Base-by-base conservation (phyloP, 2,888 invertebrate genomes). In the Mythimna lalbum region DNA sequence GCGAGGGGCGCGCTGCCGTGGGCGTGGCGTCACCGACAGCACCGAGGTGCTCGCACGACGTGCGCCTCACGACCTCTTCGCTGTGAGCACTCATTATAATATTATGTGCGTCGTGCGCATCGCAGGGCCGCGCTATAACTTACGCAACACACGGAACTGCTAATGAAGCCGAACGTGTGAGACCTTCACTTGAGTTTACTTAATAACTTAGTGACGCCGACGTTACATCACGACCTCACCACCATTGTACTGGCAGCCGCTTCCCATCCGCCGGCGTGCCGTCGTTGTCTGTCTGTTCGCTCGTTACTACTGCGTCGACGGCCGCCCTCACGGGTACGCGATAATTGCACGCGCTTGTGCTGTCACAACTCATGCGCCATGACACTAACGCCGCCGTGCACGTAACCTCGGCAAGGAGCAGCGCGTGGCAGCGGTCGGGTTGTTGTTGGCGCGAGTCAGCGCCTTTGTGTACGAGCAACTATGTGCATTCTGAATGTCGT, bases 101-200 rank as follows among this genome's bases (percentile, higher is more conserved):
- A 47, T 57, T 21, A 27, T 50, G 59, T 47, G 55, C 36, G 70
- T 56, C 63, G 71, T 69, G 64, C 21, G 21, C 63, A 27, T 49
- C 55, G 49, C 66, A 56, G 73, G 66, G 79, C 66, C 73, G 62
- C 72, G 56, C 4, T 14, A 7, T 10, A 17, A 27, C n/a, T 67
- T 63, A 31, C 78, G 78, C 72, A 78, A 78, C 50, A 65, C 53
- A 21, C 80, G 76, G 69, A 80, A 69, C 63, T 61, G 80, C 36
- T 53, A 50, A 50, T 57, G 59, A 56, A 65, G 64, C 68, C 23
- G 39, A 39, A 50, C 60, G 49, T 39, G 31, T 47, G 71, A 56
- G 79, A 79, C 81, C 81, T 81, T 73, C 73, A 66, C 69, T 52
- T 33, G 64, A 43, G 63, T 80, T 65, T 60, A 57, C 59, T 65